These are phyloP conservation scores for Heliconius congener DNA, from an alignment of 1,140 invertebrate species.

Conservation along the genomic window DNA sequence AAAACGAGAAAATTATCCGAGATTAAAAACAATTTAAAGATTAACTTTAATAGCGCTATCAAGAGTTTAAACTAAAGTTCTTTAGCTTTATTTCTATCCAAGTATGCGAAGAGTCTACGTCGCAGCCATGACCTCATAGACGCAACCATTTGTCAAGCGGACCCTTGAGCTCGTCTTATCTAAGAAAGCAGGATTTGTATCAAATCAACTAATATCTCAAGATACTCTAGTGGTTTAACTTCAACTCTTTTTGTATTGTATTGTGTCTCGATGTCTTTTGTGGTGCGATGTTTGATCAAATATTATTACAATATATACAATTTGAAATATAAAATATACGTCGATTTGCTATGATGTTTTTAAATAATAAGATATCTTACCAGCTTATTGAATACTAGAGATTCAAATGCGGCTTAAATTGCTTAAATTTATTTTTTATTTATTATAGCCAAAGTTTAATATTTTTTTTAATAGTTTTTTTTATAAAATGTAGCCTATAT, in stretches of 20 bases:
- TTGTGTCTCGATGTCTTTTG: constrained; percentile 39
- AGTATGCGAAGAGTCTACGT: constrained; percentile 33
- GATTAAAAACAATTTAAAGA: constrained; percentile 27
- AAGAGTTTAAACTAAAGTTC: constrained; percentile 13
- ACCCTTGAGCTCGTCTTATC: constrained; percentile 60
- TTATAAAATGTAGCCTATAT: too few species aligned
- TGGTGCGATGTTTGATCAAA: background rate
- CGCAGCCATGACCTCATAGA: constrained; percentile 42
- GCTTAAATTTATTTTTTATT: too few species aligned
- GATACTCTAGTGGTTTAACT: background rate
- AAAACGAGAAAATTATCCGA: constrained; percentile 18
- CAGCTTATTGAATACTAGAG: background rate
- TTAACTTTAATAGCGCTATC: constrained; percentile 28
- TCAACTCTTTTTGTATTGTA: constrained; percentile 3
- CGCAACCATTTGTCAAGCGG: constrained; percentile 63
- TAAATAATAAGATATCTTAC: background rate
- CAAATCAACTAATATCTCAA: constrained; percentile 58
- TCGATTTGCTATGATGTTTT: background rate
- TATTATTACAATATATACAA: background rate
- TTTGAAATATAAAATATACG: background rate
- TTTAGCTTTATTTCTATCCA: constrained; percentile 28
- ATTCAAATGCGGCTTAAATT: too few species aligned
- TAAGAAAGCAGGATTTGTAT: constrained; percentile 68
- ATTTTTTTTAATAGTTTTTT: too few species aligned
- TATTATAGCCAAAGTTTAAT: too few species aligned